Evolutionary conservation across 1,140 invertebrate genomes (phyloP).

Genomic region (Mylabris phalerata): DNA sequence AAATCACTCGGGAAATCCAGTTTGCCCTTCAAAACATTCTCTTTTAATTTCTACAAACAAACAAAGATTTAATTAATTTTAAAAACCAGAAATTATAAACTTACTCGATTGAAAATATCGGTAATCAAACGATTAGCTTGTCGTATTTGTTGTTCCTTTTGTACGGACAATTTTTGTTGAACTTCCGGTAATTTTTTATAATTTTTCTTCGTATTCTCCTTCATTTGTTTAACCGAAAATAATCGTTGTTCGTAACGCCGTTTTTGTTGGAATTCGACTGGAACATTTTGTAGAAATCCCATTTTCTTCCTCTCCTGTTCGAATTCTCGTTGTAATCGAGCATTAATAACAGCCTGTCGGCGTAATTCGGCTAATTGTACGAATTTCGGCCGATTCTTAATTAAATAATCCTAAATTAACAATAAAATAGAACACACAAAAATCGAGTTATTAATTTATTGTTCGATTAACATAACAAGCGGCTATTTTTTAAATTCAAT

Average conservation of each 20-base stretch:
- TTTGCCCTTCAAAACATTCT: conserved; percentile 31
- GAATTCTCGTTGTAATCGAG: conserved; percentile 29
- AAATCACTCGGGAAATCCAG: conserved; percentile 30
- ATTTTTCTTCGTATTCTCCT: conserved; percentile 33
- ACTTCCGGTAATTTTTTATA: conserved; percentile 39
- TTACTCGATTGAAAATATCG: conserved; percentile 37
- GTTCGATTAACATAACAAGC: background rate
- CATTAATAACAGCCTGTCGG: conserved; percentile 29
- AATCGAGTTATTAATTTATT: background rate
- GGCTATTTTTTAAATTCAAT: background rate
- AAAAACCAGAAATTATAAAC: background rate
- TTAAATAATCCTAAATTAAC: conserved; percentile 34
- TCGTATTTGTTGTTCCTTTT: conserved; percentile 26
- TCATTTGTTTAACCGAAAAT: conserved; percentile 36
- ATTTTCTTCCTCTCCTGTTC: conserved; percentile 31
- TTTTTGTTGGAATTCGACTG: background rate
- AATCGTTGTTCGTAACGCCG: conserved; percentile 25
- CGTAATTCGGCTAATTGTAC: conserved; percentile 33
- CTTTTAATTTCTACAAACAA: conserved; percentile 34
- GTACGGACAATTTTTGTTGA: conserved; percentile 25
- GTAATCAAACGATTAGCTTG: conserved; percentile 33
- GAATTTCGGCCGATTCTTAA: conserved; percentile 34
- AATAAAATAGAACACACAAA: background rate
- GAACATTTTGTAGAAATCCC: conserved; percentile 24
- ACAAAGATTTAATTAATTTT: conserved; percentile 6